These are phyloP conservation scores for Smittia aterrima DNA, from an alignment of 2,888 invertebrate species.

Conservation along the genomic window DNA sequence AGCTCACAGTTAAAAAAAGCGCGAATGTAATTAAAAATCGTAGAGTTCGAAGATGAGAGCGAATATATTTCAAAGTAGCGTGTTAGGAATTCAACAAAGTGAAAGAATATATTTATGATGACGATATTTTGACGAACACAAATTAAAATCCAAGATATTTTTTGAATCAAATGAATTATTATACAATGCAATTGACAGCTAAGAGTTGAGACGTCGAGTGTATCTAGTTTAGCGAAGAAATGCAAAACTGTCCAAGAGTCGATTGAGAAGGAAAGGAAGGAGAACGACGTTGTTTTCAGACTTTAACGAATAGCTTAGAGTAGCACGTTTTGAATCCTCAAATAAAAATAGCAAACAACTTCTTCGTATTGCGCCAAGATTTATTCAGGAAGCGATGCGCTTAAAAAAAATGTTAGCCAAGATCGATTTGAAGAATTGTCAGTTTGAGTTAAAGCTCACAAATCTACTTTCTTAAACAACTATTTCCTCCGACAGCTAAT, in stretches of 20 bases:
- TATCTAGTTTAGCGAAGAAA: neutral
- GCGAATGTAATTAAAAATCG: too few species aligned
- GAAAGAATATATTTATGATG: constrained; percentile 34
- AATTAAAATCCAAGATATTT: constrained; percentile 35
- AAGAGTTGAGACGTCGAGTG: neutral
- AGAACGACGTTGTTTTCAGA: neutral
- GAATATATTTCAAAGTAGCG: constrained; percentile 12
- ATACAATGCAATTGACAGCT: constrained; percentile 4
- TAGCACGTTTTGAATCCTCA: constrained; percentile 8
- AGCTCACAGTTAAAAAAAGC: too few species aligned
- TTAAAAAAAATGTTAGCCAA: neutral
- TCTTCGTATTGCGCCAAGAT: neutral
- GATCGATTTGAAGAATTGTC: too few species aligned
- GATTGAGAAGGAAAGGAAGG: neutral
- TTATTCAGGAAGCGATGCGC: neutral
- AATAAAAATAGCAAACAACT: neutral
- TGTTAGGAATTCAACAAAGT: constrained; percentile 7
- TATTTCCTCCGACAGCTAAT: neutral
- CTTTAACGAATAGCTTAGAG: neutral
- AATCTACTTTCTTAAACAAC: neutral
- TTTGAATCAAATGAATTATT: constrained; percentile 33
- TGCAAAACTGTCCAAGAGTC: neutral
- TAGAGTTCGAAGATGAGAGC: neutral
- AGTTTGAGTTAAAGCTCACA: neutral
- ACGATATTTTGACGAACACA: constrained; percentile 34